phyloP scores from a whole-genome alignment of 1,140 invertebrate species.

The Lordiphosa mommai region DNA sequence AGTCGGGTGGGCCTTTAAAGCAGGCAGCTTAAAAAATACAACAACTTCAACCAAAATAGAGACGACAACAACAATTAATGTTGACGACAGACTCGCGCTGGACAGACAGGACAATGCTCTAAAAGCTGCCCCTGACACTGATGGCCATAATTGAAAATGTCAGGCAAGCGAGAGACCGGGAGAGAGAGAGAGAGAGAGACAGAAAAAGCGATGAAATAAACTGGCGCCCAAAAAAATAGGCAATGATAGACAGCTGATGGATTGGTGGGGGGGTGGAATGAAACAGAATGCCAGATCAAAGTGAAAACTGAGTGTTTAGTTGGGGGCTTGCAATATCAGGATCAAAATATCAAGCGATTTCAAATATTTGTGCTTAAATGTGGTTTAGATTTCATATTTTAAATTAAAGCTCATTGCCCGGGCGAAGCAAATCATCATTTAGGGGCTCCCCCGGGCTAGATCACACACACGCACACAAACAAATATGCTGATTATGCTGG shows the following conservation, averaged over 20 bases:
- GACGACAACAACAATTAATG: neutral
- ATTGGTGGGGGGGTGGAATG: too few species aligned
- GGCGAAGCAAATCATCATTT: slow-evolving; percentile 48
- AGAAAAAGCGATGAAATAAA: neutral
- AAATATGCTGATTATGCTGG: slow-evolving; percentile 46
- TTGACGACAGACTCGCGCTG: too few species aligned
- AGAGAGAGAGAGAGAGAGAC: too few species aligned
- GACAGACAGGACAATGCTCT: neutral
- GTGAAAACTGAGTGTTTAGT: too few species aligned
- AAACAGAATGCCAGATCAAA: too few species aligned
- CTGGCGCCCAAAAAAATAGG: too few species aligned
- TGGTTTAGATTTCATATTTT: slow-evolving; percentile 23
- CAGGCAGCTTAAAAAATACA: slow-evolving; percentile 1
- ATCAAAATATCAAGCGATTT: too few species aligned
- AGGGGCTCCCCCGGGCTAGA: slow-evolving; percentile 40
- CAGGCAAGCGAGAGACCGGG: neutral
- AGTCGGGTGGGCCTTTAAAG: slow-evolving; percentile 17
- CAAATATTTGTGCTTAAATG: too few species aligned
- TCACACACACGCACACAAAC: slow-evolving; percentile 22
- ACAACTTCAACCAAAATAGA: neutral
- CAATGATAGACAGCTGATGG: neutral
- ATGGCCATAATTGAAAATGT: slow-evolving; percentile 3
- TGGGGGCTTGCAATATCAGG: too few species aligned
- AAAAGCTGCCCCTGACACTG: slow-evolving; percentile 1
- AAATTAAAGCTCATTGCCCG: slow-evolving; percentile 38